A percentile compares a stretch with the other conserved stretches of the same genome.
Evolutionary conservation across 2,113 vertebrate species (phyloP).

Genomic region (Podarcis muralis): DNA sequence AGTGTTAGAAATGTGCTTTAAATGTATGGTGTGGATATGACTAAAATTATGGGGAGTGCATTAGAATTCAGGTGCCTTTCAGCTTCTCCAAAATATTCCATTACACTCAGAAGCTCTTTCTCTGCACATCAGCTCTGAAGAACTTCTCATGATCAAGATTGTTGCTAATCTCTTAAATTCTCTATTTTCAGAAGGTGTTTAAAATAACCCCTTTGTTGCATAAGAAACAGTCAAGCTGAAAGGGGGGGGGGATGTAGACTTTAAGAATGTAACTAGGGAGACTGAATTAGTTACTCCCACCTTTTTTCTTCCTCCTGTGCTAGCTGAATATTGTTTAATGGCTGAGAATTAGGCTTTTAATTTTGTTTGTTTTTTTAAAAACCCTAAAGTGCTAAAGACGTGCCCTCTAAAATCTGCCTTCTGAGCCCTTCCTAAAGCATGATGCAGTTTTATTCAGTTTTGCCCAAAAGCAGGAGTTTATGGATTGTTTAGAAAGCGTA

Average conservation of each 20-base stretch:
- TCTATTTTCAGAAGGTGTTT: slow-evolving; percentile 50
- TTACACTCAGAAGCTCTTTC: not conserved
- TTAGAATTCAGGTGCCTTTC: not conserved
- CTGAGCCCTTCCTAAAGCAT: not conserved
- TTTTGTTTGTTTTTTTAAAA: slow-evolving; percentile 16
- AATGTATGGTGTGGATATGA: too few relatives aligned
- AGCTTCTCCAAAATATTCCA: not conserved
- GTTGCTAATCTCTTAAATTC: slow-evolving; percentile 56
- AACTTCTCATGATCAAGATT: slow-evolving; percentile 36
- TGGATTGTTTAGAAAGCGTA: not conserved
- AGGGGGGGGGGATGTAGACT: slow-evolving; percentile 40
- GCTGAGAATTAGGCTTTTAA: slow-evolving; percentile 8
- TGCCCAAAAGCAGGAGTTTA: not conserved
- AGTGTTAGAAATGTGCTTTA: too few relatives aligned
- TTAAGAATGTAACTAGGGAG: slow-evolving; percentile 65
- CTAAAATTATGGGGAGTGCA: not conserved
- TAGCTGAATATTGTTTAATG: slow-evolving; percentile 40
- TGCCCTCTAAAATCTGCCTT: slow-evolving; percentile 5
- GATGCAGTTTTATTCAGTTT: slow-evolving; percentile 6
- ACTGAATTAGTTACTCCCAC: slow-evolving; percentile 45
- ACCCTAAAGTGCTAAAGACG: not conserved
- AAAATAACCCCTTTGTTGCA: slow-evolving; percentile 63
- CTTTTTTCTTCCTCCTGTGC: slow-evolving; percentile 46
- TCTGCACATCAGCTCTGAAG: slow-evolving; percentile 25
- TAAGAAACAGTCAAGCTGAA: slow-evolving; percentile 54